phyloP scores from a whole-genome alignment of 92 coral and sea anemone genomes.

The Paragorgia papillata region DNA sequence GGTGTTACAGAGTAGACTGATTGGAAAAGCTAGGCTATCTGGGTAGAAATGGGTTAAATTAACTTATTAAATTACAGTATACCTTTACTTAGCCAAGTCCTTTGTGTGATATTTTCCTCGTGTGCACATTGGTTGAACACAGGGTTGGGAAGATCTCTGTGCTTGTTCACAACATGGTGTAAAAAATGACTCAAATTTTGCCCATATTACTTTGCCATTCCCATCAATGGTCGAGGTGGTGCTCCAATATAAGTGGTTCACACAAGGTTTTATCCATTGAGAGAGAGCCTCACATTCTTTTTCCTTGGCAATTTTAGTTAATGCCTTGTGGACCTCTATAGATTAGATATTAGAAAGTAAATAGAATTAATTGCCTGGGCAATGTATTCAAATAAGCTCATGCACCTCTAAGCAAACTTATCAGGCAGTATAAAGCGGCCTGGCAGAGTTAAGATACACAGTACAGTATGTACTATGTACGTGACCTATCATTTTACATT shows the following conservation, averaged over 20 bases:
- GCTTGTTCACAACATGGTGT: conserved; percentile 51
- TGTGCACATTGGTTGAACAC: conserved; percentile 54
- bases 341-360: background rate
- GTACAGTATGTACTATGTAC: too few species aligned
- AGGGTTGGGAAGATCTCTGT: conserved; percentile 45
- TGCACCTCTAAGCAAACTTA: background rate
- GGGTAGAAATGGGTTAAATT: too few species aligned
- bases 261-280: conserved; percentile 62
- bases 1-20: too few species aligned
- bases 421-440: too few species aligned
- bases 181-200: conserved; percentile 58
- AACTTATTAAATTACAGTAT: background rate
- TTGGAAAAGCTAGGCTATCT: too few species aligned
- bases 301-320: conserved; percentile 55
- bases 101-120: background rate
- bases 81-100: conserved; percentile 50
- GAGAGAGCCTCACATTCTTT: conserved; percentile 53
- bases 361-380: background rate
- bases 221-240: conserved; percentile 49
- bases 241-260: conserved; percentile 61
- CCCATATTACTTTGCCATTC: conserved; percentile 56
- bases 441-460: too few species aligned
- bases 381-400: background rate
- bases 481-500: too few species aligned
- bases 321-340: conserved; percentile 61